Base-by-base conservation (phyloP, 2,797 vertebrate species). In the Malacoctenus gilli region DNA sequence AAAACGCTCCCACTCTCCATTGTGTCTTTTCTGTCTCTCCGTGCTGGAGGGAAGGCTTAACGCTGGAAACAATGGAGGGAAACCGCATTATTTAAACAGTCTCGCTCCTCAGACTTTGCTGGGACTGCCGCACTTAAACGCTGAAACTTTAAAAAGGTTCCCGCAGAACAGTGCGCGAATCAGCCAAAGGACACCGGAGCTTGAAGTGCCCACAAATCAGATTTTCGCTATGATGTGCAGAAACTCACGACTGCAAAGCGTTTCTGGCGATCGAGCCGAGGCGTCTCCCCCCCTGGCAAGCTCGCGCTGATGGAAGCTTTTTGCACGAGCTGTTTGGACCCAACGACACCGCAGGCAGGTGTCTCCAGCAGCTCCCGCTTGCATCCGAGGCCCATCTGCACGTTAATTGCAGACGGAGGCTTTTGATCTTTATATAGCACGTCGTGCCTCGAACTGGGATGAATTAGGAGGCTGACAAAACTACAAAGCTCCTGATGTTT, bases 361-460 rank as follows among this genome's bases (percentile, higher is more conserved):
- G 23, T 31, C 18, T 47, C 28, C 15, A 54, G 52, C 34, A n/a
- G 55, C 37, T 57, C 42, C 16, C 61, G 5, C 42, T 43, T 50
- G 41, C 68, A 69, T 83, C 54, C 64, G 68, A 79, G 58, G 28
- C 48, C 62, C 60, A 70, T 79, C 67, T 79, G 84, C 16, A 7
- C 46, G 72, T 68, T 63, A 59, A 82, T 35, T 44, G 46, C 48
- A 72, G 54, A 64, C 50, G 31, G 14, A 34, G 10, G 46, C 39
- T 56, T 77, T 64, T 83, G 68, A 87, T 85, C 83, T 87, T 82
- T 80, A 78, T 62, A 79, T 85, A 87, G 77, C 46, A 44, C 68
- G 66, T 37, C 2, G n/a, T 59, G 61, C 32, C 25, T 57, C 61
- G 19, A 14, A 53, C 51, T 20, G 2, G 30, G 25, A 57, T 23